Conservation (phyloP, 2,797 vertebrate species). For the Delichon dasypus region DNA sequence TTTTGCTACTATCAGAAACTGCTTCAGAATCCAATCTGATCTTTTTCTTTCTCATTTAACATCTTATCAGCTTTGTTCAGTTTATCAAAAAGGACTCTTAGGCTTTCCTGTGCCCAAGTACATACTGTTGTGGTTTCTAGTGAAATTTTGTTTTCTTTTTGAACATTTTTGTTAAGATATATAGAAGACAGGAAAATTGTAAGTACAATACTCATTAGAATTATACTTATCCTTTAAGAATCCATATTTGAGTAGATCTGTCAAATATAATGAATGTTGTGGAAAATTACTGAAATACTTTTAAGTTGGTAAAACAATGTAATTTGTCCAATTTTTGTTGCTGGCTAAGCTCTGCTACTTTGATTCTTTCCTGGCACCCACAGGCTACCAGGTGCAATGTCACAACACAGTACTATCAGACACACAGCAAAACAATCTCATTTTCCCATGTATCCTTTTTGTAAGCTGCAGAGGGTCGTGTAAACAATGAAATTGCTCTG, state of each 20-base stretch:
- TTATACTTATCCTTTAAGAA: neutral
- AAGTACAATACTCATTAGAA: neutral
- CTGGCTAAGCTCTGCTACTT: neutral
- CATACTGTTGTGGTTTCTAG: neutral
- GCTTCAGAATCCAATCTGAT: neutral
- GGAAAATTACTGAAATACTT: neutral
- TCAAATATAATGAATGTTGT: neutral
- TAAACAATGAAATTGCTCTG: conserved; percentile 11
- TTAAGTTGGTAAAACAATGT: neutral
- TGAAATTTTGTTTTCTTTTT: neutral
- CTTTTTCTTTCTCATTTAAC: neutral
- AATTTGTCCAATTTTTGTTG: neutral
- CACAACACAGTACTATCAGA: neutral
- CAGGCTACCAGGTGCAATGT: neutral
- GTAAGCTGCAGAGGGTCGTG: neutral
- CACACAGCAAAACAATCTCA: neutral
- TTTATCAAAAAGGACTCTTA: neutral
- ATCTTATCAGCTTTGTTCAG: neutral
- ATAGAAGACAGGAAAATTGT: neutral
- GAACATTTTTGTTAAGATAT: neutral
- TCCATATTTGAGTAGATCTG: neutral
- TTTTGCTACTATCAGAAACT: neutral
- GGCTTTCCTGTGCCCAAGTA: neutral
- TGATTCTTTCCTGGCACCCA: conserved; percentile 12
- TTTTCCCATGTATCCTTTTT: conserved; percentile 34